Evolutionary conservation across 2,888 invertebrate genomes (phyloP), one percentile per base, ranked within the genome.

Genomic region (Asteroscopus sphinx): DNA sequence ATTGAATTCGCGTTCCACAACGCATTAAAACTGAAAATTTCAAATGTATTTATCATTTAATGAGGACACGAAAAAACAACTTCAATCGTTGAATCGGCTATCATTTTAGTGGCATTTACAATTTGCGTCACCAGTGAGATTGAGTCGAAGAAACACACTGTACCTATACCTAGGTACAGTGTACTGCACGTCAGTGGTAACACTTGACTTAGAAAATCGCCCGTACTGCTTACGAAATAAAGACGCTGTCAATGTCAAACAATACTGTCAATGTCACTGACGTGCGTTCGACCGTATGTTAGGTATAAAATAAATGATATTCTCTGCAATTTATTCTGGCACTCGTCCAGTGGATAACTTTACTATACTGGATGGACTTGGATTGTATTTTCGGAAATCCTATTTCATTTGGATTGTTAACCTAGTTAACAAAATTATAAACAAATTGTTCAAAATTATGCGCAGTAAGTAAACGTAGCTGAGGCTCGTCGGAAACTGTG

Each of bases 321-420:
- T 63, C 46, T 58, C 51, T 70, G 62, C 56, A 66, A 78, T 77
- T 68, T 52, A 32, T 65, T 63, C 76, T 89, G 89, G 90, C 88
- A 46, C 9, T 7, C 36, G 39, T 81, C 89, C 89, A 89, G 62
- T 55, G 30, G 49, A 65, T 73, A 52, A 49, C 16, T 16, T 1
- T n/a, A 63, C 77, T 16, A 2, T n/a, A 63, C 77, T 64, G 70
- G 74, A 79, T 65, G 73, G 69, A 76, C 79, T 70, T 47, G 21
- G 52, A 55, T 46, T 49, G 51, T 87, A 91, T 90, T 88, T 87
- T 86, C 75, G 77, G 85, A 83, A 66, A 77, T 61, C 16, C 48
- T 59, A 64, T 69, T 75, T 66, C 68, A 62, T 75, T 72, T 60
- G 70, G 80, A 82, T 80, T 83, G 83, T 86, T 89, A 88, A 88